Evolutionary conservation across 1,140 invertebrate genomes (phyloP).

Genomic region (Drosophila azteca): DNA sequence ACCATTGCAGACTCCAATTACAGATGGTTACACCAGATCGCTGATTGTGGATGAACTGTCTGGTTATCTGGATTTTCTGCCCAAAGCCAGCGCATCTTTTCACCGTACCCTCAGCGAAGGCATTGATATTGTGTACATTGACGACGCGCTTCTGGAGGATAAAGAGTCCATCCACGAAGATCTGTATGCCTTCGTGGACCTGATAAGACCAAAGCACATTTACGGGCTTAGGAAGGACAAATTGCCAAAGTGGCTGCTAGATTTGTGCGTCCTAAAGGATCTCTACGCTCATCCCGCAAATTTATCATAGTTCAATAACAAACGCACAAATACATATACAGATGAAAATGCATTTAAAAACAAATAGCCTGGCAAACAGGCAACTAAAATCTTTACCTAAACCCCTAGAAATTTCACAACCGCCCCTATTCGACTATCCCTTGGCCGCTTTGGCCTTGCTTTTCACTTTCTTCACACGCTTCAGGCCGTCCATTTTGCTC

Average conservation of each 20-base stretch:
- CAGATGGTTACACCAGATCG: constrained; percentile 33
- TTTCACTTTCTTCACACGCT: constrained; percentile 92
- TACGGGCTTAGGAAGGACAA: constrained; percentile 31
- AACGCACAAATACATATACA: constrained; percentile 21
- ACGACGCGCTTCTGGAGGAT: constrained; percentile 19
- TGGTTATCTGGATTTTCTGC: constrained; percentile 47
- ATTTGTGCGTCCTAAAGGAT: constrained; percentile 29
- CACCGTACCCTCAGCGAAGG: constrained; percentile 22
- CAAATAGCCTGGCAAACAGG: constrained; percentile 35
- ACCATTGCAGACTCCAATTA: not conserved
- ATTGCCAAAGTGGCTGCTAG: constrained; percentile 46
- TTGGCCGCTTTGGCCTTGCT: constrained; percentile 88
- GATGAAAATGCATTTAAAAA: constrained; percentile 68
- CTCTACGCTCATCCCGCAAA: not conserved
- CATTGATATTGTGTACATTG: constrained; percentile 59
- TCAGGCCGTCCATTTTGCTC: constrained; percentile 92
- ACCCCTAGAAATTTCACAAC: not conserved
- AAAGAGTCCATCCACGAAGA: constrained; percentile 12
- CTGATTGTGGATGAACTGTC: constrained; percentile 46
- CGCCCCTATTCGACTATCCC: constrained; percentile 44
- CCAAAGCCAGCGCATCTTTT: constrained; percentile 37
- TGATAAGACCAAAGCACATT: constrained; percentile 49
- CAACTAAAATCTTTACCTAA: constrained; percentile 65
- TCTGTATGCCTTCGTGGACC: constrained; percentile 36
- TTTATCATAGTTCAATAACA: not conserved